Base-by-base conservation (phyloP, 2,113 vertebrate species). In the Campylomormyrus tamandua region DNA sequence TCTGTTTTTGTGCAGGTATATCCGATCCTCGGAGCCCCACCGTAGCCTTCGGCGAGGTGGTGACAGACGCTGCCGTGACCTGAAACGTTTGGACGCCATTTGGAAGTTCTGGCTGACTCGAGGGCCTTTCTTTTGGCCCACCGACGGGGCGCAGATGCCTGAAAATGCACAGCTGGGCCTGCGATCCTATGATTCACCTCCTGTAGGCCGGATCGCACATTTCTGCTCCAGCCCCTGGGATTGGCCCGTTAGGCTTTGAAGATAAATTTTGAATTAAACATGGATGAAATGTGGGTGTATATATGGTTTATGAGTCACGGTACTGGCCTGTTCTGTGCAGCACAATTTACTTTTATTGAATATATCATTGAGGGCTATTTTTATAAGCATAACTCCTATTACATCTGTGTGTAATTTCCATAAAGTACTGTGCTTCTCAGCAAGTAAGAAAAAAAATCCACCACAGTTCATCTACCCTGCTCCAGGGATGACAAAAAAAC, bases 311-410 rank as follows among this genome's bases (percentile, higher is more conserved):
- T 87, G 85, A 87, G 50, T 87, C 85, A 87, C 15, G 48, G 21
- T 53, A 53, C 85, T 56, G 85, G 85, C 49, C 49, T 87, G 50
- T 87, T 53, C 49, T 21, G n/a, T 35, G 27, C 27, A 87, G 27
- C 11, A 56, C 27, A 87, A 56, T 87, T 87, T 49, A 87, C 49
- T 87, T 52, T 49, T 87, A 53, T 87, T 87, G 53, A 35, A 87
- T 53, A 87, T 53, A 87, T 87, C 85, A 53, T 53, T 53, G 13
- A 87, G 85, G n/a, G 85, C 50, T 87, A 87, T 87, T 87, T 87
- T 87, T 53, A 52, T 39, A 87, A 53, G 83, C 45, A 48, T 84
- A 84, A 46, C 83, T 84, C 83, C 83, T 35, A 53, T 56, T 53
- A 87, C 85, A 87, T 35, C 85, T 53, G 85, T 27, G 27, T 87